Percentiles rank a stretch among this genome's conserved stretches.
Evolutionary conservation across 53 echinoderm and acorn worm genomes (phyloP).

Genomic region (Apostichopus leukothele): DNA sequence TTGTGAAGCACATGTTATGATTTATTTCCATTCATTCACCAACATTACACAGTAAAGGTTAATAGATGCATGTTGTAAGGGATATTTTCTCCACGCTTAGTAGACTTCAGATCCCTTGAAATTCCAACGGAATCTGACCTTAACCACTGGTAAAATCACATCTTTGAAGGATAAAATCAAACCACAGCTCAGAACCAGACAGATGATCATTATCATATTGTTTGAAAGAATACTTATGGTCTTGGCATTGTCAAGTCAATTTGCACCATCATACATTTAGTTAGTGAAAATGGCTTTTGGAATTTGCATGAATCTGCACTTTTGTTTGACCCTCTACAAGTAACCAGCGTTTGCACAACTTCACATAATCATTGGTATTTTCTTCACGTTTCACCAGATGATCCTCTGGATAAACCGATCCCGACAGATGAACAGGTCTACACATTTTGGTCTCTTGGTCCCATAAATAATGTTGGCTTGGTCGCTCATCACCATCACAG

Average conservation of each 20-base stretch:
- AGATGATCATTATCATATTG: too few relatives aligned
- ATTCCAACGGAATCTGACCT: too few relatives aligned
- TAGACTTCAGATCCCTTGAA: too few relatives aligned
- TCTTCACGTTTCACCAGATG: background rate
- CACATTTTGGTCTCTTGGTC: background rate
- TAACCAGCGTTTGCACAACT: background rate
- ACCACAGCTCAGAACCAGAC: too few relatives aligned
- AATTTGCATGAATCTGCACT: background rate
- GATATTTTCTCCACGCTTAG: too few relatives aligned
- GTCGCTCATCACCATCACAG: background rate
- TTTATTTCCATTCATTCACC: too few relatives aligned
- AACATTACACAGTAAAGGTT: too few relatives aligned
- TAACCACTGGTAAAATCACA: background rate
- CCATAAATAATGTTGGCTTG: background rate
- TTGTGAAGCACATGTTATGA: too few relatives aligned
- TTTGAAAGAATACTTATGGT: too few relatives aligned
- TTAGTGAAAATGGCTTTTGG: background rate
- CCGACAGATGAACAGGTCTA: slow-evolving; percentile 7
- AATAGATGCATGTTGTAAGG: too few relatives aligned
- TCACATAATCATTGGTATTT: background rate
- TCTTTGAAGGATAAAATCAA: background rate
- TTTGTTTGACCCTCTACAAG: background rate
- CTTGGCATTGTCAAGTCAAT: too few relatives aligned
- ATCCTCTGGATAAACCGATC: background rate
- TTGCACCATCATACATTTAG: too few relatives aligned